These are phyloP conservation scores for Zaprionus camerounensis DNA, from an alignment of 1,140 invertebrate species.

Conservation along the genomic window DNA sequence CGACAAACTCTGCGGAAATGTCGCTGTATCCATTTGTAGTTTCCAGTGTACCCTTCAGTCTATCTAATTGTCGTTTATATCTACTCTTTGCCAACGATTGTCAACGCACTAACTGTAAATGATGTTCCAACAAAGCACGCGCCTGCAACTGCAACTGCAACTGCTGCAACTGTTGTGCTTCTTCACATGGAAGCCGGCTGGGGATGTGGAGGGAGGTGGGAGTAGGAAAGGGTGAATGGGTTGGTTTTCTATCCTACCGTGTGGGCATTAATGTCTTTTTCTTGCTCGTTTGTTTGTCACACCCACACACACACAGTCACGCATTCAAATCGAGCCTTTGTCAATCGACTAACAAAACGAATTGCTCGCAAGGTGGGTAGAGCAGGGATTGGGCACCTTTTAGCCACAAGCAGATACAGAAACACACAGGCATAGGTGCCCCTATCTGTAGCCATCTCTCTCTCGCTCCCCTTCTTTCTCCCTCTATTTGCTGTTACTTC, in stretches of 20 bases:
- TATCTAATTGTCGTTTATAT: slow-evolving; percentile 60
- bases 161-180: not conserved
- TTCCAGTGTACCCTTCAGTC: slow-evolving; percentile 11
- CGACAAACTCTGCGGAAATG: not conserved
- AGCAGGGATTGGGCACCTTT: not conserved
- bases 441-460: not conserved
- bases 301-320: slow-evolving; percentile 12
- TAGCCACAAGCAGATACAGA: slow-evolving; percentile 1
- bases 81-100: slow-evolving; percentile 41
- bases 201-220: not conserved
- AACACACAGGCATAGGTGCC: not conserved
- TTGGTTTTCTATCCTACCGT: slow-evolving; percentile 54
- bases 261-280: slow-evolving; percentile 70
- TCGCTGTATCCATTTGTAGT: not conserved
- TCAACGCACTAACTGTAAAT: slow-evolving; percentile 70
- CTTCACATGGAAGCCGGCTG: not conserved
- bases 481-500: slow-evolving; percentile 4
- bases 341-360: slow-evolving; percentile 75
- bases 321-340: slow-evolving; percentile 54
- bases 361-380: slow-evolving; percentile 47
- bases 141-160: not conserved
- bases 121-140: slow-evolving; percentile 49
- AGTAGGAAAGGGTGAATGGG: slow-evolving; percentile 13
- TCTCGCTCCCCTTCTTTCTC: not conserved
- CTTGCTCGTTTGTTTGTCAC: slow-evolving; percentile 61